Conservation (phyloP, 1,140 invertebrate species). For the Delia radicum region DNA sequence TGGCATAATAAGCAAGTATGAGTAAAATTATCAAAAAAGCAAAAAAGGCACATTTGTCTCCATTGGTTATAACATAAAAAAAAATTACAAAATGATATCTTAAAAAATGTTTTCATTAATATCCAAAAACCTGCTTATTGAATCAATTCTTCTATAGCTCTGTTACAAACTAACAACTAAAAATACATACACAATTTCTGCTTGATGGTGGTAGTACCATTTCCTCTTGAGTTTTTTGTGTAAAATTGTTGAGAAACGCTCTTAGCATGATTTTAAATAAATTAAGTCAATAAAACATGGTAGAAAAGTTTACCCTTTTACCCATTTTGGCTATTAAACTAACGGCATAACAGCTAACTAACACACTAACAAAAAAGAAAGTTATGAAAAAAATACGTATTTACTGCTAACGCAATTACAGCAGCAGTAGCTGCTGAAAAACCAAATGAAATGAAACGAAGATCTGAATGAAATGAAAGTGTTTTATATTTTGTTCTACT, state of each 20-base stretch:
- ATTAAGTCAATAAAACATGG: conserved; percentile 14
- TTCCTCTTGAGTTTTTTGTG: not conserved
- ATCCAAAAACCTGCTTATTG: no score
- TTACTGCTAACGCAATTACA: not conserved
- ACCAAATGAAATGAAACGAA: not conserved
- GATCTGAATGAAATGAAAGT: not conserved
- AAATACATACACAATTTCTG: no score
- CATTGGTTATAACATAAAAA: no score
- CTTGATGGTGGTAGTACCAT: not conserved
- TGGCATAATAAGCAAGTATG: no score
- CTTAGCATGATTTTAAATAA: conserved; percentile 13
- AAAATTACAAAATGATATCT: no score
- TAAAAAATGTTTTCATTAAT: no score
- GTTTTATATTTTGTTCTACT: no score
- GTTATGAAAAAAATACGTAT: no score
- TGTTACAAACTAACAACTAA: no score
- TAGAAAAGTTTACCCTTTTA: conserved; percentile 18
- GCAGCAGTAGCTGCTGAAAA: not conserved
- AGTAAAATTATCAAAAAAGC: no score
- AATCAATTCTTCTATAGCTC: no score
- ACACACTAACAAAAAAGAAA: not conserved
- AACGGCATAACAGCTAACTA: not conserved
- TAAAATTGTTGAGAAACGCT: not conserved
- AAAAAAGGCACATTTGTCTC: no score
- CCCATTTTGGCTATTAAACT: not conserved